phyloP scores from a whole-genome alignment of 37 sponge, comb jelly and placozoan genomes.

The Halichondria panicea region DNA sequence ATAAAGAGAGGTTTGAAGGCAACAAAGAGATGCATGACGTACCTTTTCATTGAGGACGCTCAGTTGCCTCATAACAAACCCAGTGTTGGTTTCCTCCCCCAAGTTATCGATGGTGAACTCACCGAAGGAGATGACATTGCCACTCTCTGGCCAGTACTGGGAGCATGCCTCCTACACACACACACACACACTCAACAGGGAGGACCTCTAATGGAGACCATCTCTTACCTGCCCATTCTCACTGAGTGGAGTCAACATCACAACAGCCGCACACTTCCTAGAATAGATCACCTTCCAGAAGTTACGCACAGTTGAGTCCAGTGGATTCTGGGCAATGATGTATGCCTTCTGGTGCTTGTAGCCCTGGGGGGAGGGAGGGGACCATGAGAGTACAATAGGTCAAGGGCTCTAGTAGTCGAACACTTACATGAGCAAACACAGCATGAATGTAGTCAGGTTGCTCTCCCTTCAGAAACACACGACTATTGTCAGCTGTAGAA shows the following conservation, averaged over 20 bases:
- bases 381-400: background rate
- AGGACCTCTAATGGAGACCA: background rate
- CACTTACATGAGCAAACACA: slow-evolving; percentile 19
- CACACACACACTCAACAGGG: background rate
- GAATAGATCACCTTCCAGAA: slow-evolving; percentile 68
- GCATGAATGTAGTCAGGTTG: slow-evolving; percentile 37
- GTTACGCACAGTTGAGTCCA: slow-evolving; percentile 48
- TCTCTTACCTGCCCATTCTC: slow-evolving; percentile 36
- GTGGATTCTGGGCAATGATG: slow-evolving; percentile 70
- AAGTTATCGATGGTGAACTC: too few relatives aligned
- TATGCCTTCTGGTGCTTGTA: slow-evolving; percentile 65
- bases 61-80: too few relatives aligned
- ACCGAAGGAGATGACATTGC: too few relatives aligned
- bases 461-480: background rate
- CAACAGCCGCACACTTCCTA: slow-evolving; percentile 31
- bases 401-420: background rate
- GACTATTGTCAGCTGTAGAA: background rate
- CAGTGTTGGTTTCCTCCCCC: too few relatives aligned
- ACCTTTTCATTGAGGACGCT: background rate
- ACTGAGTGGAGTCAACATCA: slow-evolving; percentile 38
- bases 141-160: slow-evolving; percentile 25
- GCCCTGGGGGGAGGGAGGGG: slow-evolving; percentile 40
- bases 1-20: background rate
- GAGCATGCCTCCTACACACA: background rate
- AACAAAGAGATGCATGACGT: background rate